A percentile compares a stretch with the other conserved stretches of the same genome.
These are phyloP conservation scores for Halocaridina rubra DNA, from an alignment of 2,888 invertebrate species.

Conservation along the genomic window DNA sequence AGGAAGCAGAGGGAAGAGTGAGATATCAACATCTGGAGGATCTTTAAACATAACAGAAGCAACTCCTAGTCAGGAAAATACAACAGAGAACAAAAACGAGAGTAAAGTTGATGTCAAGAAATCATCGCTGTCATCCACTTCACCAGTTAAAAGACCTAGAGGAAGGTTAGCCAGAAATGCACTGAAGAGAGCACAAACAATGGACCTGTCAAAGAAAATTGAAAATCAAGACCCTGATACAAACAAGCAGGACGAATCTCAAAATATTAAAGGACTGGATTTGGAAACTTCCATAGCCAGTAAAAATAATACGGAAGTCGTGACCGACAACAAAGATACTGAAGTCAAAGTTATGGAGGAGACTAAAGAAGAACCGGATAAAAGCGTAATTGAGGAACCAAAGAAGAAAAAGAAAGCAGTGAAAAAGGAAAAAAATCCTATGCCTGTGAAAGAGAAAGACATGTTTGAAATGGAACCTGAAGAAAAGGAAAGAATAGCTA, in stretches of 20 bases:
- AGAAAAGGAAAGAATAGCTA: slow-evolving; percentile 42
- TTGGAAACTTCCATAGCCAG: background rate
- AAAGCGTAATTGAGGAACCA: no score
- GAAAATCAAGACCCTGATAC: background rate
- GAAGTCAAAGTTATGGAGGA: background rate
- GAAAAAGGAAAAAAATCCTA: background rate
- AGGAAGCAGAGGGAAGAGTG: no score
- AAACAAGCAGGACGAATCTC: slow-evolving; percentile 2
- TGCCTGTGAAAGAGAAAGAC: background rate
- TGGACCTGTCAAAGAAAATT: background rate
- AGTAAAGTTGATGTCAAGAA: background rate
- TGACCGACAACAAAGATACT: background rate
- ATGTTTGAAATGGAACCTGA: slow-evolving; percentile 46
- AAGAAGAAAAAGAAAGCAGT: background rate
- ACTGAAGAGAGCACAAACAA: slow-evolving; percentile 45
- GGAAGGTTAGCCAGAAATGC: slow-evolving; percentile 29
- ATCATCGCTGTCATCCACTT: no score
- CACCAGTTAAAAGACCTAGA: background rate
- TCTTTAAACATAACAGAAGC: no score
- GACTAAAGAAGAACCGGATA: no score
- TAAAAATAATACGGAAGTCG: slow-evolving; percentile 10
- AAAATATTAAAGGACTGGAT: slow-evolving; percentile 42
- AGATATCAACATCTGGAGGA: no score
- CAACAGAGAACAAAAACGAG: no score
- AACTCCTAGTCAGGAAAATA: no score